A percentile compares a stretch with the other conserved stretches of the same genome.
Conservation (phyloP, 1,140 invertebrate species). For the Diprion similis region DNA sequence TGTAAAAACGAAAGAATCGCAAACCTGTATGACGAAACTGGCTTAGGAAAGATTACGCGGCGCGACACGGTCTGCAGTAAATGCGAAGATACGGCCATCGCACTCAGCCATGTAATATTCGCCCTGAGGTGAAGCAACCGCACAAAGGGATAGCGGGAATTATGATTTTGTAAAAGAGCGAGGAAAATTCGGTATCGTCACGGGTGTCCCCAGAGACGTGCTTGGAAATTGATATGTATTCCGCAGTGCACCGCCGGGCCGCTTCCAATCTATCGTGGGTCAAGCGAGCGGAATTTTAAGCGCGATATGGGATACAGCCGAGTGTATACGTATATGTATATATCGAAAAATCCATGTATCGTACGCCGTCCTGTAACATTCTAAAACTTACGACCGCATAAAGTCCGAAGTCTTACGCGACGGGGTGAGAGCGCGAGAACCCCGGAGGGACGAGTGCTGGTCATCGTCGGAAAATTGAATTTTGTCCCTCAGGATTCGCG, state of each 20-base stretch:
- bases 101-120: conserved; percentile 14
- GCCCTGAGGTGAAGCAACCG: conserved; percentile 43
- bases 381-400: conserved; percentile 57
- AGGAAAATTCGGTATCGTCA: conserved; percentile 20
- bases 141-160: not conserved
- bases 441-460: conserved; percentile 49
- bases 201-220: conserved; percentile 45
- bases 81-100: too few species aligned
- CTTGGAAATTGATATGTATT: conserved; percentile 63
- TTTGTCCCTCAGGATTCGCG: conserved; percentile 53
- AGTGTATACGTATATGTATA: not conserved
- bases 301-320: conserved; percentile 31
- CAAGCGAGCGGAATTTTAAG: conserved; percentile 63
- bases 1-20: too few species aligned
- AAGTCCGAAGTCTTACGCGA: conserved; percentile 48
- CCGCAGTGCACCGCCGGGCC: conserved; percentile 38
- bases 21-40: too few species aligned
- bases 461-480: conserved; percentile 63
- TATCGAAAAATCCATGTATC: conserved; percentile 13
- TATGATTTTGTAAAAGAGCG: conserved; percentile 4
- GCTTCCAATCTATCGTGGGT: conserved; percentile 62
- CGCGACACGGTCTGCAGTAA: not conserved
- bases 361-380: conserved; percentile 34
- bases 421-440: conserved; percentile 7
- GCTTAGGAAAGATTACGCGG: not conserved